Evolutionary conservation across 1,140 invertebrate genomes (phyloP).

Genomic region (Akabosia matsudoensis): DNA sequence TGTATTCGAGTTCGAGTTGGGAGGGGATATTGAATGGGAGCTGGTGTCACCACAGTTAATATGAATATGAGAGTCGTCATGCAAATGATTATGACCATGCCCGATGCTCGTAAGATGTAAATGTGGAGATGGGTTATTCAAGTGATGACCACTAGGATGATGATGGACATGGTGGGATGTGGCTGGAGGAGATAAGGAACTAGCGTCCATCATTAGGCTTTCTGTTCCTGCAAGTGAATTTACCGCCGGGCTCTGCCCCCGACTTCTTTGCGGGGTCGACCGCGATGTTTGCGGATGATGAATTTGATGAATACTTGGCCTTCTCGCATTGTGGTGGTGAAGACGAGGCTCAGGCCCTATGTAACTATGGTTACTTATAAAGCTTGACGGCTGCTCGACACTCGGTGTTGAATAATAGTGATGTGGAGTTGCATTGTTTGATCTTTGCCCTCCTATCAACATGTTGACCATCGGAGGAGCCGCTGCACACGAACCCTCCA

Average conservation of each 20-base stretch:
- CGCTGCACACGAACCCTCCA: too few relatives aligned
- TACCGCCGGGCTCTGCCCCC: background rate
- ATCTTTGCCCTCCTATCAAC: background rate
- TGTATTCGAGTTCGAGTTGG: slow-evolving; percentile 7
- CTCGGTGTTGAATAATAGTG: slow-evolving; percentile 13
- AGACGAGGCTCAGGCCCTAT: background rate
- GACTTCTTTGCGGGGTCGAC: background rate
- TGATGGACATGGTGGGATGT: background rate
- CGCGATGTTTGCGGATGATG: background rate
- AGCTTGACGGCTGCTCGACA: background rate
- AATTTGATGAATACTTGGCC: background rate
- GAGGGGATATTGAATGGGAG: slow-evolving; percentile 16
- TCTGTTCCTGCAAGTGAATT: background rate
- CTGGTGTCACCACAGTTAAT: slow-evolving; percentile 12
- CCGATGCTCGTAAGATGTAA: background rate
- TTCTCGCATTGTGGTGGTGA: background rate
- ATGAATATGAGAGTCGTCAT: slow-evolving; percentile 14
- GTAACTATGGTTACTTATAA: background rate
- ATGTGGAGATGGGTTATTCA: background rate
- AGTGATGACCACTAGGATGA: background rate
- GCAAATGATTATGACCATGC: background rate
- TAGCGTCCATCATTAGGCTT: background rate
- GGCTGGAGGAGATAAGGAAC: background rate
- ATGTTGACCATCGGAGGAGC: background rate
- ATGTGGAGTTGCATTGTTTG: slow-evolving; percentile 8